Percentiles rank a stretch among this genome's conserved stretches.
Conservation (phyloP, 2,113 vertebrate species). For the Prinia subflava region DNA sequence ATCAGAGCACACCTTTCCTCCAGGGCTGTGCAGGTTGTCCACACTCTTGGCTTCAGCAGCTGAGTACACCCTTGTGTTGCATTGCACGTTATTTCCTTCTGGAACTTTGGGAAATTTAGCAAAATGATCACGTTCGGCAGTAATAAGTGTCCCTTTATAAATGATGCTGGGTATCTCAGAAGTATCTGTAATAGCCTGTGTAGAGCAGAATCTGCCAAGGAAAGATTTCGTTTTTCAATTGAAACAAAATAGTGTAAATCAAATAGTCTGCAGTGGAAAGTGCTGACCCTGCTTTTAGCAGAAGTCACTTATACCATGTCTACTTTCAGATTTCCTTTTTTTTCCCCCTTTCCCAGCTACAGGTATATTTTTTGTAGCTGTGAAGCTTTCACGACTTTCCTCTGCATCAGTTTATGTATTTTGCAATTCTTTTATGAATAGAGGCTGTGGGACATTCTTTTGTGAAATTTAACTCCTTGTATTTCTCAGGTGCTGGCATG, state of each 20-base stretch:
- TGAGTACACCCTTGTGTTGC: background rate
- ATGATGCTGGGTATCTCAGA: constrained; percentile 43
- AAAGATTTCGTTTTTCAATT: constrained; percentile 40
- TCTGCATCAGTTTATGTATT: background rate
- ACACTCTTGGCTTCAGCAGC: background rate
- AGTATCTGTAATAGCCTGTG: constrained; percentile 35
- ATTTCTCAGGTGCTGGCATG: background rate
- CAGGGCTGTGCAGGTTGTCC: background rate
- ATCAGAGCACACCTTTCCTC: background rate
- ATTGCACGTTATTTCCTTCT: background rate
- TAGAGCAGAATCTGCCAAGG: constrained; percentile 36
- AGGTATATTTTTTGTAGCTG: background rate
- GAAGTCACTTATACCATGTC: background rate
- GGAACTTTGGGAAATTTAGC: constrained; percentile 9
- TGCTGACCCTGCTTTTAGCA: constrained; percentile 31
- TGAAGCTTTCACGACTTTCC: background rate
- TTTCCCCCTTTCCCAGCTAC: background rate
- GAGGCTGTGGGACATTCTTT: background rate
- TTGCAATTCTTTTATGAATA: background rate
- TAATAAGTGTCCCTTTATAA: constrained; percentile 49
- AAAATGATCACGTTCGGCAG: constrained; percentile 35
- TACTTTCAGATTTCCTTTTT: background rate
- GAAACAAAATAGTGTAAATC: constrained; percentile 44
- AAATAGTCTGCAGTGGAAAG: background rate
- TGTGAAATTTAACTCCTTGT: background rate